Evolutionary conservation across 2,113 vertebrate genomes (phyloP).

Genomic region (Pedionomus torquatus): DNA sequence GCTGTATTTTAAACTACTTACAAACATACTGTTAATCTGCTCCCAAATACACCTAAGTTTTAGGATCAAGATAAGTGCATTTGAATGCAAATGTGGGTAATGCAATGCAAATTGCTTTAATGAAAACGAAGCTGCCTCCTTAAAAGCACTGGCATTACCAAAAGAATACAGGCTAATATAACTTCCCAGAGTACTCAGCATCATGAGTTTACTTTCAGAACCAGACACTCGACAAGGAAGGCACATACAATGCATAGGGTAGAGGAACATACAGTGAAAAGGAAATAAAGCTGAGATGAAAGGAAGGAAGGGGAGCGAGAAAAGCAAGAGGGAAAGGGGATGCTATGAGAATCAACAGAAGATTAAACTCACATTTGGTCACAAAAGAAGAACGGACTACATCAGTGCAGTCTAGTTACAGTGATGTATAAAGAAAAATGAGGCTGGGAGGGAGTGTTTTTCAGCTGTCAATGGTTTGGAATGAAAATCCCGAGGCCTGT

Average conservation of each 20-base stretch:
- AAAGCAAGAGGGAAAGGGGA: background rate
- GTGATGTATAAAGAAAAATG: background rate
- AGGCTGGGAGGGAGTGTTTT: background rate
- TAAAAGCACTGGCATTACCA: background rate
- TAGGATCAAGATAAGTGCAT: background rate
- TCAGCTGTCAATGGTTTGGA: background rate
- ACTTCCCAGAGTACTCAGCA: background rate
- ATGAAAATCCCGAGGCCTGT: background rate
- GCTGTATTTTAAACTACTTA: slow-evolving; percentile 43
- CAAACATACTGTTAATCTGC: slow-evolving; percentile 7
- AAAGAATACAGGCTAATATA: background rate
- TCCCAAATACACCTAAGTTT: slow-evolving; percentile 37
- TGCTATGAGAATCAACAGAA: background rate
- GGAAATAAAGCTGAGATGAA: background rate
- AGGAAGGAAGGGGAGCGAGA: background rate
- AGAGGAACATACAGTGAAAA: background rate
- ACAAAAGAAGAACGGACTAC: background rate
- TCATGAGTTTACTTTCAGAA: background rate
- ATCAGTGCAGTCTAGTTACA: background rate
- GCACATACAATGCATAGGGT: background rate
- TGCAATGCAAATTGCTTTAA: slow-evolving; percentile 42
- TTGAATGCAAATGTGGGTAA: slow-evolving; percentile 31
- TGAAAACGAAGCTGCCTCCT: background rate
- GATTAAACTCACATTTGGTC: background rate
- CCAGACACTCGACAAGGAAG: background rate